These are phyloP conservation scores for Propithecus perrieri DNA, from an alignment of 2,797 vertebrate genomes.

Conservation along the genomic window DNA sequence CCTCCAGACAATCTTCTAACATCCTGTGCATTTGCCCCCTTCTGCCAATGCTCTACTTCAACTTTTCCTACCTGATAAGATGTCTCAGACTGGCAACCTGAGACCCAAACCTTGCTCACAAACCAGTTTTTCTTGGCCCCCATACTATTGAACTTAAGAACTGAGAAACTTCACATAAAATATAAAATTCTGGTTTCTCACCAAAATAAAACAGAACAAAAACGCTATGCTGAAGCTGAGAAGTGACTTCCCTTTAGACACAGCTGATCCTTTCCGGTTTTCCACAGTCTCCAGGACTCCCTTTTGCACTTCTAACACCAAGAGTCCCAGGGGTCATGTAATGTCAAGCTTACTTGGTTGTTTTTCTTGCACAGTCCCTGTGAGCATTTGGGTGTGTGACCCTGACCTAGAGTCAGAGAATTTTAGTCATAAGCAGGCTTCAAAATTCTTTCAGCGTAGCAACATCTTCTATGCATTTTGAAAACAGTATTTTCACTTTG, in stretches of 20 bases:
- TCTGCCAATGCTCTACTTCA: neutral
- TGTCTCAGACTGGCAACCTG: neutral
- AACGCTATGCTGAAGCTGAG: neutral
- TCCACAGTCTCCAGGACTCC: neutral
- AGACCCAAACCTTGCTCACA: neutral
- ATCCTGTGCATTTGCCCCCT: neutral
- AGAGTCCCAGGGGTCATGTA: neutral
- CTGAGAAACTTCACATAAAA: neutral
- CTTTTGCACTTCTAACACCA: neutral
- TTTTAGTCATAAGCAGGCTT: neutral
- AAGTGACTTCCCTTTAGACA: neutral
- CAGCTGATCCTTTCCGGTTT: neutral
- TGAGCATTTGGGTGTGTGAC: neutral
- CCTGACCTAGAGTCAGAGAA: neutral
- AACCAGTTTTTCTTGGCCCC: neutral
- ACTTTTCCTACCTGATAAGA: neutral
- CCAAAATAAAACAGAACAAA: neutral
- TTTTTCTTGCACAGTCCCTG: neutral
- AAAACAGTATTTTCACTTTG: neutral
- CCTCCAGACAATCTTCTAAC: neutral
- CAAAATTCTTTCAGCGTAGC: neutral
- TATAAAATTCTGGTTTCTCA: neutral
- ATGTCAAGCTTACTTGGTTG: neutral
- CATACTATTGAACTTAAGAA: neutral
- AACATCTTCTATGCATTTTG: neutral